Conservation (phyloP, 2,888 invertebrate species). For the Luperina nickerlii region DNA sequence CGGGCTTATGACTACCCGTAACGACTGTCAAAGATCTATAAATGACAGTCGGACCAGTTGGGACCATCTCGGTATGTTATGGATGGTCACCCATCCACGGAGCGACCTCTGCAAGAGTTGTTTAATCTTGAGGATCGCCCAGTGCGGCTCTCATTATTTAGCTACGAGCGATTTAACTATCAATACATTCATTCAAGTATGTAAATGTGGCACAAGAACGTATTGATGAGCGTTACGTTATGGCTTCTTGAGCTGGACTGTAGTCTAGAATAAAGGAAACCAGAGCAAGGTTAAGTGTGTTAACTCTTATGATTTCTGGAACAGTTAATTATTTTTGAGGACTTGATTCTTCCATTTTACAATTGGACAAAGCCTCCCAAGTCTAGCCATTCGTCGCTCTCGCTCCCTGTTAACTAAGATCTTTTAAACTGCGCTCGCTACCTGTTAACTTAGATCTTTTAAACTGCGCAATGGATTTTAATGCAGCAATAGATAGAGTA, state of each 20-base stretch:
- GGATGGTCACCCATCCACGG: not conserved
- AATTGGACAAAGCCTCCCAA: not conserved
- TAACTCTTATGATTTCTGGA: not conserved
- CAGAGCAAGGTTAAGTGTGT: constrained; percentile 19
- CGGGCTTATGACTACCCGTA: not conserved
- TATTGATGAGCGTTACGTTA: constrained; percentile 5
- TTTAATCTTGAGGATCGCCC: not conserved
- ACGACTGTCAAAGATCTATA: not conserved
- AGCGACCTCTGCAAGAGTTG: not conserved
- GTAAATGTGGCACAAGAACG: constrained; percentile 21
- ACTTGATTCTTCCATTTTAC: not conserved
- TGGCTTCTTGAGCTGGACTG: constrained; percentile 27
- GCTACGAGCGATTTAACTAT: not conserved
- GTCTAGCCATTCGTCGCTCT: no score
- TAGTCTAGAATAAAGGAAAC: not conserved
- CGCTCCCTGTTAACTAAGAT: no score
- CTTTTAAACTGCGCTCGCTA: no score
- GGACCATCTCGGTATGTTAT: not conserved
- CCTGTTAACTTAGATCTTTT: no score
- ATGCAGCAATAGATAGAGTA: no score
- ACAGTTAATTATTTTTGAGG: not conserved
- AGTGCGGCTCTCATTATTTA: not conserved
- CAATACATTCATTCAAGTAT: constrained; percentile 7
- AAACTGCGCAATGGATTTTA: no score
- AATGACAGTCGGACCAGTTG: not conserved